Evolutionary conservation across 1,140 invertebrate genomes (phyloP), one percentile per base, ranked within the genome.

Genomic region (Zaprionus capensis): DNA sequence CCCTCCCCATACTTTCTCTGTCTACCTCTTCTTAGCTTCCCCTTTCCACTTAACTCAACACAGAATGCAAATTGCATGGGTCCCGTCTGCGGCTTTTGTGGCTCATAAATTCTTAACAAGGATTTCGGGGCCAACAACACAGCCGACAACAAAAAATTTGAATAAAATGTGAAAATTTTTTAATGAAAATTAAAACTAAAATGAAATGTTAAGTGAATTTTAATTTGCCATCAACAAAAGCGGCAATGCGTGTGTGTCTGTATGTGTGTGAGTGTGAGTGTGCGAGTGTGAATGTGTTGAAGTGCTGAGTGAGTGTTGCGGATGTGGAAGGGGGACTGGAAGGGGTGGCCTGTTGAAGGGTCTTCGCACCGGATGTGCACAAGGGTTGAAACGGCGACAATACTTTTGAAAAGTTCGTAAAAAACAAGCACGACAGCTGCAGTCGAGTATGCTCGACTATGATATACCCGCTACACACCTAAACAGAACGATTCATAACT

Each of bases 41-140:
- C 26, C 67, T 15, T 46, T 49, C 24, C 55, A 49, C 38, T 63
- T 67, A 44, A 44, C 75, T 69, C 67, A 71, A 63, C 75, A n/a
- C 12, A 63, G 67, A 59, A 85, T 85, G 82, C 82, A 86, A 86
- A 87, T 87, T 82, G 68, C 71, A 86, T 76, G 82, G 81, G 79
- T 72, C 68, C 77, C 76, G 79, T 85, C 82, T 85, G 82, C 76
- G 82, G 82, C 76, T 76, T 85, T 81, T 76, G 75, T 70, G 71
- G 73, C 81, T 67, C 80, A 87, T 86, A 82, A 86, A 86, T 86
- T 86, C 76, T 86, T 87, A 86, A 84, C 78, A 80, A 84, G 82
- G 62, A 74, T 77, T 85, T 81, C 17, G 70, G 38, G 66, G 66
- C 59, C 65, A 61, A 49, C 28, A 61, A 28, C 11, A n/a, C 15